Conservation (phyloP, 2,797 vertebrate species). For the Hypotaenidia philippensis region DNA sequence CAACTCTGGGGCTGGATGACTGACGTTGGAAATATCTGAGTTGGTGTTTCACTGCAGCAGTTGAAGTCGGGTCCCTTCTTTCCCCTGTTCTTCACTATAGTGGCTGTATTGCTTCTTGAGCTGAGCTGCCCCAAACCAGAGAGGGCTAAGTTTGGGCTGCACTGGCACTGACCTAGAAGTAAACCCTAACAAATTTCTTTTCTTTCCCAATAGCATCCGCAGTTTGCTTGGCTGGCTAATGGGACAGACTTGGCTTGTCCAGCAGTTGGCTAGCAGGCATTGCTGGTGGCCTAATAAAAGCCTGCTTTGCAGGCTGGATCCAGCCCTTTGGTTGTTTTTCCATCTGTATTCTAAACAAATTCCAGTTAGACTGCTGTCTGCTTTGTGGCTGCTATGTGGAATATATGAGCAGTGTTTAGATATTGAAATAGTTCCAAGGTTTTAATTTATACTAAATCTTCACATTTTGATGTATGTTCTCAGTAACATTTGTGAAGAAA, state of each 20-base stretch:
- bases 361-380: not conserved
- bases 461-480: not conserved
- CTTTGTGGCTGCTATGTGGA: not conserved
- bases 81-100: not conserved
- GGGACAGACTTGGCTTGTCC: not conserved
- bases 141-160: not conserved
- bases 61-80: not conserved
- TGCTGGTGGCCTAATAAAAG: not conserved
- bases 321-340: not conserved
- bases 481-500: not conserved
- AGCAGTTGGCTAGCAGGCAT: not conserved
- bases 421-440: not conserved
- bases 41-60: not conserved
- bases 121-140: not conserved
- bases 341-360: conserved; percentile 36
- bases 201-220: not conserved
- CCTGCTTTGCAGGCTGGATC: conserved; percentile 15
- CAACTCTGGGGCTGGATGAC: not conserved
- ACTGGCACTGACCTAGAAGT: not conserved
- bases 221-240: not conserved
- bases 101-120: not conserved
- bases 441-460: not conserved
- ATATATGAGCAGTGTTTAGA: not conserved
- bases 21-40: not conserved
- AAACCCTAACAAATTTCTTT: not conserved